Evolutionary conservation across 2,113 vertebrate species (phyloP).

Genomic region (Columba janthina): DNA sequence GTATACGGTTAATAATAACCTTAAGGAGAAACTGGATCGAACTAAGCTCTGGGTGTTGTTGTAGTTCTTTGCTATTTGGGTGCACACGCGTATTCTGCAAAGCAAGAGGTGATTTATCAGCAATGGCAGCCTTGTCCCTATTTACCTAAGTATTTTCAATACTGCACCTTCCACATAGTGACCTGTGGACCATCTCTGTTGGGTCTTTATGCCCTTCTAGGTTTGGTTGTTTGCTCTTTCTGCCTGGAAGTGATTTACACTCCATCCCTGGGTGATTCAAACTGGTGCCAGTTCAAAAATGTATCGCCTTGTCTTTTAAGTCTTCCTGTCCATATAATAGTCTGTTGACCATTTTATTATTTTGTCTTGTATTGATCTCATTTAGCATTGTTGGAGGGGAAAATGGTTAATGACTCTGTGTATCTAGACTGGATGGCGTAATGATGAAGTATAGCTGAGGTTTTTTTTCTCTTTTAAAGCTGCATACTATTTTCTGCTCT

Average conservation of each 20-base stretch:
- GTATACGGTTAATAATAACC: neutral
- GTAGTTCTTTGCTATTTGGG: neutral
- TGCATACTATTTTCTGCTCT: neutral
- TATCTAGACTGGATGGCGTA: neutral
- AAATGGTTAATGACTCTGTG: neutral
- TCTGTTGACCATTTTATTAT: neutral
- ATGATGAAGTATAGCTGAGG: neutral
- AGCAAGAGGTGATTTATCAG: neutral
- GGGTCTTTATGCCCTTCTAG: neutral
- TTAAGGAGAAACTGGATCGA: neutral
- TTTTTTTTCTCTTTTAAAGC: neutral
- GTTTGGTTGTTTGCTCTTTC: neutral
- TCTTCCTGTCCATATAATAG: neutral
- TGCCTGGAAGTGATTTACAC: neutral
- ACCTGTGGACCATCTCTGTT: neutral
- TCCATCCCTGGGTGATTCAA: neutral
- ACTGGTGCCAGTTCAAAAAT: neutral
- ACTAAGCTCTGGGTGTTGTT: neutral
- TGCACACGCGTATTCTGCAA: neutral
- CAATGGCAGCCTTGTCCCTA: neutral
- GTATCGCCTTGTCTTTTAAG: neutral
- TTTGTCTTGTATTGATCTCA: neutral
- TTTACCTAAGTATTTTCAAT: neutral
- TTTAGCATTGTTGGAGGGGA: neutral
- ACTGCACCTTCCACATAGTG: fast-evolving